These are phyloP conservation scores for Poliocrania exsul DNA, from an alignment of 2,797 vertebrate species.

Conservation along the genomic window DNA sequence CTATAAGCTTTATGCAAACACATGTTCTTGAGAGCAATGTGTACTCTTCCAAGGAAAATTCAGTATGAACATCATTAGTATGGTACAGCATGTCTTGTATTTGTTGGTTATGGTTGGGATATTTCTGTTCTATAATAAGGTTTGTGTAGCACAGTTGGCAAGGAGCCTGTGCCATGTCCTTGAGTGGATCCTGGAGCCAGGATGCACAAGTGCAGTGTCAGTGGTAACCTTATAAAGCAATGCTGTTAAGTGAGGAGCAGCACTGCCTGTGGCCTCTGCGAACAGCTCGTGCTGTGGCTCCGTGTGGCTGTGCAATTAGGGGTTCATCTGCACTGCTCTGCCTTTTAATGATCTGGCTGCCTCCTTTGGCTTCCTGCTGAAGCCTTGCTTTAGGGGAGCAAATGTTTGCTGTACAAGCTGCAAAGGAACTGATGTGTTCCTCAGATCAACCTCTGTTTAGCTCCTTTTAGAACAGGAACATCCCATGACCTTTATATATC, in stretches of 20 bases:
- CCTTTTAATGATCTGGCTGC: background rate
- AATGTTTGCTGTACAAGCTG: background rate
- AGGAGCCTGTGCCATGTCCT: constrained; percentile 17
- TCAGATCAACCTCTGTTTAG: background rate
- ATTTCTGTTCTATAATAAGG: constrained; percentile 50
- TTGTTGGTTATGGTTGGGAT: constrained; percentile 24
- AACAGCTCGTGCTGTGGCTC: background rate
- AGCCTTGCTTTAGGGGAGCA: background rate
- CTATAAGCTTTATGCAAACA: background rate
- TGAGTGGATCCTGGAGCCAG: constrained; percentile 12
- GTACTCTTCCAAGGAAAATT: background rate
- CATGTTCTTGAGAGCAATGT: background rate
- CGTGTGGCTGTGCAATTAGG: background rate
- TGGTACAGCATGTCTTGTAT: constrained; percentile 6
- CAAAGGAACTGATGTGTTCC: background rate
- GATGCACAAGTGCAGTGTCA: background rate
- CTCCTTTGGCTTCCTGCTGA: background rate
- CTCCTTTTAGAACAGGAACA: background rate
- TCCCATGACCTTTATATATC: background rate
- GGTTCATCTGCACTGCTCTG: background rate
- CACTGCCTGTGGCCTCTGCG: background rate
- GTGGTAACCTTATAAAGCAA: constrained; percentile 59
- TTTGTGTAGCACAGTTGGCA: constrained; percentile 36
- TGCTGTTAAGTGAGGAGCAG: constrained; percentile 23
- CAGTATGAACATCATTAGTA: background rate